Percentiles rank a stretch among this genome's conserved stretches.
phyloP scores from a whole-genome alignment of 2,113 vertebrate genomes.

The Phalacrocorax pelagicus region DNA sequence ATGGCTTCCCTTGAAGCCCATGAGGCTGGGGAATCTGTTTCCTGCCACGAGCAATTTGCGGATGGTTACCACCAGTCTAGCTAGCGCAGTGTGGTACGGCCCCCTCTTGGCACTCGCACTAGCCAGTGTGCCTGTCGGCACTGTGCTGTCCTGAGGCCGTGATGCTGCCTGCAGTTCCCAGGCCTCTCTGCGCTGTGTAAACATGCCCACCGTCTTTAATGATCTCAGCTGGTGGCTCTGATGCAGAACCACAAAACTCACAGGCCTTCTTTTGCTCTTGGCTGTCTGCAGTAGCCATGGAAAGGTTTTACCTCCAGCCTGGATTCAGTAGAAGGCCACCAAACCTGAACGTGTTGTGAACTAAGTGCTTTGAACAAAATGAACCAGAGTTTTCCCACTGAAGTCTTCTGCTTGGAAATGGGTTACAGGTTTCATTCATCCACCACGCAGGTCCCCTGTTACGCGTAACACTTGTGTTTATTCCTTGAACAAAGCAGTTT shows the following conservation, averaged over 20 bases:
- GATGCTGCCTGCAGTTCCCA: not conserved
- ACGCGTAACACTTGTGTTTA: not conserved
- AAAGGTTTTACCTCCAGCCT: not conserved
- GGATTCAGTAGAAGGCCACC: not conserved
- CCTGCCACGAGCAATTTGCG: accelerated
- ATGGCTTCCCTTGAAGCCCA: not conserved
- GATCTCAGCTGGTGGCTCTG: not conserved
- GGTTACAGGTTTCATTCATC: not conserved
- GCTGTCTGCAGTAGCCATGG: not conserved
- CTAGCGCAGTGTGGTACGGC: not conserved
- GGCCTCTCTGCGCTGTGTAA: not conserved
- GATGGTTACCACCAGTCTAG: not conserved
- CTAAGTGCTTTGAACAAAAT: not conserved
- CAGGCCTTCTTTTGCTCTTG: not conserved
- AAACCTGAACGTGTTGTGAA: not conserved
- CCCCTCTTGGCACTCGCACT: accelerated
- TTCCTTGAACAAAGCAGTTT: not conserved
- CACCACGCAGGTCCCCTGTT: not conserved
- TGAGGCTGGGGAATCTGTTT: not conserved
- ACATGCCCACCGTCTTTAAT: not conserved
- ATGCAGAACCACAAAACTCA: not conserved
- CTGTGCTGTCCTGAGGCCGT: accelerated
- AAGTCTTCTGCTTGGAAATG: not conserved
- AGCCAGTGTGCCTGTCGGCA: accelerated
- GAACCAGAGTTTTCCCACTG: not conserved